Evolutionary conservation across 2,113 vertebrate species (phyloP).

Genomic region (Eulemur macaco): DNA sequence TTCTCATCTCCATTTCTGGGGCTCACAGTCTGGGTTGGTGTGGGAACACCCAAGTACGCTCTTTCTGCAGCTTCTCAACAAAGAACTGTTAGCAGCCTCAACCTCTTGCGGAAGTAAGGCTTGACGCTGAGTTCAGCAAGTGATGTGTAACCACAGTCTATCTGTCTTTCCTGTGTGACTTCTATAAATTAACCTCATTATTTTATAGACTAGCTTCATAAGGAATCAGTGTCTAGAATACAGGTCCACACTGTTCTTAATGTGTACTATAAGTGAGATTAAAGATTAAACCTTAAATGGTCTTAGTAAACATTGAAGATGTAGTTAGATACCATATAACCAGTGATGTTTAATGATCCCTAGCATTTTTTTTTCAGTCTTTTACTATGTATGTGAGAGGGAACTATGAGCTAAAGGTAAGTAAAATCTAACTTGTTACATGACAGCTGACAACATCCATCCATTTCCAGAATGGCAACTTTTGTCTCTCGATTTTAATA

Average conservation of each 20-base stretch:
- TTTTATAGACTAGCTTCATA: background rate
- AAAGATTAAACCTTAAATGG: constrained; percentile 1
- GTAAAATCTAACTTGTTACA: background rate
- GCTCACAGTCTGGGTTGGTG: background rate
- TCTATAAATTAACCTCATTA: background rate
- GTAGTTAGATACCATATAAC: background rate
- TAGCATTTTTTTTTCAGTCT: background rate
- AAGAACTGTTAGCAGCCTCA: background rate
- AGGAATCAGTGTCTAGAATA: background rate
- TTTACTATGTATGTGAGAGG: background rate
- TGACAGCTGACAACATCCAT: background rate
- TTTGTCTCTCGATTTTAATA: background rate
- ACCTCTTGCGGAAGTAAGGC: background rate
- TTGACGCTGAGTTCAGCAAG: background rate
- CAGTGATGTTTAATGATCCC: background rate
- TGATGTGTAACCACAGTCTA: background rate
- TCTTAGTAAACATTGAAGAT: background rate
- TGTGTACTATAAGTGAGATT: background rate
- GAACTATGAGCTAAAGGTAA: background rate
- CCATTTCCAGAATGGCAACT: background rate
- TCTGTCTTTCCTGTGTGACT: background rate
- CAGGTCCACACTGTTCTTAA: background rate
- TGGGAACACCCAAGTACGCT: background rate
- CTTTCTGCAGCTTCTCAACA: background rate
- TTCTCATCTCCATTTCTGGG: background rate